A percentile compares a stretch with the other conserved stretches of the same genome.
phyloP scores from a whole-genome alignment of 2,888 invertebrate species.

The Trichopoda pennipes region DNA sequence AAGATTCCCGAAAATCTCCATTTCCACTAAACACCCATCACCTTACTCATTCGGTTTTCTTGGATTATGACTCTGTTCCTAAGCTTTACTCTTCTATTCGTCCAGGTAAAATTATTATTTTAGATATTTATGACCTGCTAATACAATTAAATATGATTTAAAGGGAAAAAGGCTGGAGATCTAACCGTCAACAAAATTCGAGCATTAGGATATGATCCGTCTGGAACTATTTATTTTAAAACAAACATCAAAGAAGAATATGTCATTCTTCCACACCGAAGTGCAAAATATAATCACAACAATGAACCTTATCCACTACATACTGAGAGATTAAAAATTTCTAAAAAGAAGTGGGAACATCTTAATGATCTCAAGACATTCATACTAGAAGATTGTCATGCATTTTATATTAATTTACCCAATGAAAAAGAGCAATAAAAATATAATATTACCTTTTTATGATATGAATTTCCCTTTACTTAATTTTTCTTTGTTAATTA shows the following conservation, averaged over 20 bases:
- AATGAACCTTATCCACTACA: no score
- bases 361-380: slow-evolving; percentile 22
- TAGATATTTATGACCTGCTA: no score
- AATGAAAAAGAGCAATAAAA: slow-evolving; percentile 7
- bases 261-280: slow-evolving; percentile 11
- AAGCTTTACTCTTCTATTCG: no score
- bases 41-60: not conserved
- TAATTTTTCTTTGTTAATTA: not conserved
- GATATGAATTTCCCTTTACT: slow-evolving; percentile 14
- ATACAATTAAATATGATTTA: no score
- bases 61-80: no score
- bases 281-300: slow-evolving; percentile 4
- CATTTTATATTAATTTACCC: slow-evolving; percentile 32
- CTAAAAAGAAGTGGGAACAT: slow-evolving; percentile 34
- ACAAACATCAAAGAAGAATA: slow-evolving; percentile 3
- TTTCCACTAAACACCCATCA: slow-evolving; percentile 18
- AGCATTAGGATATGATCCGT: no score
- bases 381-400: slow-evolving; percentile 30
- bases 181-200: not conserved
- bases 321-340: slow-evolving; percentile 19
- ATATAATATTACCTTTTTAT: slow-evolving; percentile 15
- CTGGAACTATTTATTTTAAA: no score
- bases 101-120: no score
- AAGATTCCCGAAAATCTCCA: slow-evolving; percentile 5
- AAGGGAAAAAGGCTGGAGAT: no score